These are phyloP conservation scores for Macroglossus sobrinus DNA, from an alignment of 2,113 vertebrate genomes.

Conservation along the genomic window DNA sequence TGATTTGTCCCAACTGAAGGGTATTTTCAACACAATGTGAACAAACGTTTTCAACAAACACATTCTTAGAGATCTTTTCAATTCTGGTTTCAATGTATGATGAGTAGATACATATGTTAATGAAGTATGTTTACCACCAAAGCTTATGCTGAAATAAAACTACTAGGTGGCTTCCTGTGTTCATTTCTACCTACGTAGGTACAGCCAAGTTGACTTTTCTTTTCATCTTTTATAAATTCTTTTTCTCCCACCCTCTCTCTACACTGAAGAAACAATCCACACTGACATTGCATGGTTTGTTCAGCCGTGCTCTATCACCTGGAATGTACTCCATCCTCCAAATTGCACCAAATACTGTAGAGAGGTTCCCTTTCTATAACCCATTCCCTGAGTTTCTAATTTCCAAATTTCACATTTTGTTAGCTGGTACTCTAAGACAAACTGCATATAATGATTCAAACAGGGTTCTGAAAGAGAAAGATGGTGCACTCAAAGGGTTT, in stretches of 20 bases:
- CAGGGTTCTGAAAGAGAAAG: not conserved
- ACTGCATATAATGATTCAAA: not conserved
- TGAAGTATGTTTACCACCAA: not conserved
- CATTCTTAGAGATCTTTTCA: not conserved
- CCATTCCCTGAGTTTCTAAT: not conserved
- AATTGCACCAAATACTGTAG: fast-evolving
- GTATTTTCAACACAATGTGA: not conserved
- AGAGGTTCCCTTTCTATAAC: not conserved
- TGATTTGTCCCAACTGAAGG: not conserved
- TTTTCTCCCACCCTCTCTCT: not conserved
- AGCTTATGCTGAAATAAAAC: not conserved
- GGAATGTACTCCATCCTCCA: fast-evolving
- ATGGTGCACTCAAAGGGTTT: too few species aligned
- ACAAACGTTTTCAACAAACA: not conserved
- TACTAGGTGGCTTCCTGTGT: fast-evolving
- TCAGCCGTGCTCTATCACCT: fast-evolving
- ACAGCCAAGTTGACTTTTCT: not conserved
- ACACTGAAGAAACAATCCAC: not conserved
- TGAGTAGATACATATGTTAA: not conserved
- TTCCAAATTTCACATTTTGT: not conserved
- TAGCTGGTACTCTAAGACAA: not conserved
- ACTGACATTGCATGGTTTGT: not conserved
- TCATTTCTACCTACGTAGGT: too few species aligned
- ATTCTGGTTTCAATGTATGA: not conserved
- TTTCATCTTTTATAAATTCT: not conserved